Evolutionary conservation across 2,113 vertebrate species (phyloP).

Genomic region (Diadophis punctatus): DNA sequence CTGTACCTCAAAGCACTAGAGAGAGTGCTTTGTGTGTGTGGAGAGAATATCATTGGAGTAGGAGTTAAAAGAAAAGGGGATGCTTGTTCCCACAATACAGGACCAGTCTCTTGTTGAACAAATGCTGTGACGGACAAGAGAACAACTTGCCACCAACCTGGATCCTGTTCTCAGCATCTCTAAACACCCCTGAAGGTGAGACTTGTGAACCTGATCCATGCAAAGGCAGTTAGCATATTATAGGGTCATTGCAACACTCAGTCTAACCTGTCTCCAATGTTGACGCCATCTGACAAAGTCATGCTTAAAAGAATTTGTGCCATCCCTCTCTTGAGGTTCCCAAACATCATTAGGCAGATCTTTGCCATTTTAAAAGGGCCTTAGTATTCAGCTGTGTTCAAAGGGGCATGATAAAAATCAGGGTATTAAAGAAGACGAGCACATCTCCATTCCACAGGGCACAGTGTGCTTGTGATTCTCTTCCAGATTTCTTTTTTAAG

Average conservation of each 20-base stretch:
- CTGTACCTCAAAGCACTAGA: neutral
- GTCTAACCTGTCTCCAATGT: slow-evolving; percentile 5
- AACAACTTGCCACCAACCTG: neutral
- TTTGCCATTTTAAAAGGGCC: slow-evolving; percentile 6
- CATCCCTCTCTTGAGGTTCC: slow-evolving; percentile 33
- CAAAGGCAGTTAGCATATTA: slow-evolving; percentile 11
- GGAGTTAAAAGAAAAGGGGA: neutral
- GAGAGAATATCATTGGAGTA: neutral
- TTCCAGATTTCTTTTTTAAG: neutral
- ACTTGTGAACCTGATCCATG: slow-evolving; percentile 3
- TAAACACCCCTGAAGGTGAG: neutral
- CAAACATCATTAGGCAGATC: slow-evolving; percentile 26
- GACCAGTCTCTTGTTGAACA: neutral
- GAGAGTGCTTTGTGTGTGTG: no score
- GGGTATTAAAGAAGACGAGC: slow-evolving; percentile 12
- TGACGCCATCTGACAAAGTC: slow-evolving; percentile 26
- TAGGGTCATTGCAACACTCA: neutral
- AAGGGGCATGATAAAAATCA: slow-evolving; percentile 28
- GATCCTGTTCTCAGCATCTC: neutral
- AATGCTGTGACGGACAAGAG: neutral
- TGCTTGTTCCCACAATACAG: neutral
- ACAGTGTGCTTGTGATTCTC: neutral
- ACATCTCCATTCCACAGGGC: neutral
- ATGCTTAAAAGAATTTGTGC: neutral
- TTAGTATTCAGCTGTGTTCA: neutral